These are phyloP conservation scores for Echinarachnius parma DNA, from an alignment of 53 echinoderm and acorn worm genomes.

Conservation along the genomic window DNA sequence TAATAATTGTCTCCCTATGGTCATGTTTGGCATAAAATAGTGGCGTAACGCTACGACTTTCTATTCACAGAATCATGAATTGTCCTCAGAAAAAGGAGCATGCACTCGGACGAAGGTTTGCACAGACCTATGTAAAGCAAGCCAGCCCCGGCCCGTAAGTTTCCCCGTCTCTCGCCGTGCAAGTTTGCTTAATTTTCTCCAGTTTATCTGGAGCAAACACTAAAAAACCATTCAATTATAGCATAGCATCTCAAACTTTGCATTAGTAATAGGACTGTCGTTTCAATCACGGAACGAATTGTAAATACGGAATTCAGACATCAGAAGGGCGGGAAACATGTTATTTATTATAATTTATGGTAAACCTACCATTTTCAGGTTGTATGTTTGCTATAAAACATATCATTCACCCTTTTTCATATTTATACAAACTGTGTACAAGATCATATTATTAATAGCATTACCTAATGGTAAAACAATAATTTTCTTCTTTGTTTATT, in stretches of 20 bases:
- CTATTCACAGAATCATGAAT: too few relatives aligned
- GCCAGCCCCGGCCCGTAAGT: conserved; percentile 12
- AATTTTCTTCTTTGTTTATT: too few relatives aligned
- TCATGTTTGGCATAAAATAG: conserved; percentile 23
- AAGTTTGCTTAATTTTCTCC: conserved; percentile 45
- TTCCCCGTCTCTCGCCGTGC: neutral
- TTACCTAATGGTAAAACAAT: too few relatives aligned
- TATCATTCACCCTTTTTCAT: too few relatives aligned
- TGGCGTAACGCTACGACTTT: too few relatives aligned
- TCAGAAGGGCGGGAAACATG: too few relatives aligned
- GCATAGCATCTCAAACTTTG: neutral
- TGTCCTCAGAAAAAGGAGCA: conserved; percentile 3
- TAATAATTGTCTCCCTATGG: conserved; percentile 4
- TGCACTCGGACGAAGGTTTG: conserved; percentile 20
- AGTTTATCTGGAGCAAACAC: conserved; percentile 49
- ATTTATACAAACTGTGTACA: too few relatives aligned
- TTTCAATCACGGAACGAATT: neutral
- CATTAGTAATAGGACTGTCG: neutral
- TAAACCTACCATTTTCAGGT: too few relatives aligned
- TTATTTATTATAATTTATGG: too few relatives aligned
- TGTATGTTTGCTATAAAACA: too few relatives aligned
- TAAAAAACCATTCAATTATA: conserved; percentile 41
- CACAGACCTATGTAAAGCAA: conserved; percentile 33
- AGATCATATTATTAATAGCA: too few relatives aligned
- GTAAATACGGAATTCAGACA: too few relatives aligned